phyloP scores from a whole-genome alignment of 2,113 vertebrate species.

The Lanius ludovicianus region DNA sequence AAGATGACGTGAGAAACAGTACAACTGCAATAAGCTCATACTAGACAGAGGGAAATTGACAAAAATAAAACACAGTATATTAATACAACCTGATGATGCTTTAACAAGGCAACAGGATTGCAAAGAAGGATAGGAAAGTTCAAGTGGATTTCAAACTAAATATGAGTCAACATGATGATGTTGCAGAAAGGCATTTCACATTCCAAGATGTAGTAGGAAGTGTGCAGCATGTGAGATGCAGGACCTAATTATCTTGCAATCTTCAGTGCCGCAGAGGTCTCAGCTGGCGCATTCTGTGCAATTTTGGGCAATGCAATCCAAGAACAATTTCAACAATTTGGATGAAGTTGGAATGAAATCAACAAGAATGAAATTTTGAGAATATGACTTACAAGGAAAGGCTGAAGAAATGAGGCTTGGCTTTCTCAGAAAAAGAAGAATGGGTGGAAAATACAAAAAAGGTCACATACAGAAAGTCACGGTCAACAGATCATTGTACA shows the following conservation, averaged over 20 bases:
- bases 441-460: neutral
- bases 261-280: neutral
- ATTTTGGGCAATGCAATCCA: conserved; percentile 2
- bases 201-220: conserved; percentile 28
- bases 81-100: neutral
- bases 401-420: neutral
- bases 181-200: conserved; percentile 7
- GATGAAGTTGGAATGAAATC: conserved; percentile 22
- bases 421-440: neutral
- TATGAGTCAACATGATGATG: neutral
- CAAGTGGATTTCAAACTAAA: neutral
- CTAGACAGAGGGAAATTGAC: neutral
- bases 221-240: neutral
- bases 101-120: neutral
- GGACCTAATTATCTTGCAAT: conserved; percentile 33
- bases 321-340: conserved; percentile 21
- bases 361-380: conserved; percentile 14
- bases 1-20: neutral
- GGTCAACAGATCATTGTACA: neutral
- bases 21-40: neutral
- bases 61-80: neutral
- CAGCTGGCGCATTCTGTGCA: conserved; percentile 26
- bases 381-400: neutral
- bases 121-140: neutral
- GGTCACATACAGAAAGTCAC: neutral